These are phyloP conservation scores for Stegodyphus dumicola DNA, from an alignment of 1,140 invertebrate species.

Conservation along the genomic window DNA sequence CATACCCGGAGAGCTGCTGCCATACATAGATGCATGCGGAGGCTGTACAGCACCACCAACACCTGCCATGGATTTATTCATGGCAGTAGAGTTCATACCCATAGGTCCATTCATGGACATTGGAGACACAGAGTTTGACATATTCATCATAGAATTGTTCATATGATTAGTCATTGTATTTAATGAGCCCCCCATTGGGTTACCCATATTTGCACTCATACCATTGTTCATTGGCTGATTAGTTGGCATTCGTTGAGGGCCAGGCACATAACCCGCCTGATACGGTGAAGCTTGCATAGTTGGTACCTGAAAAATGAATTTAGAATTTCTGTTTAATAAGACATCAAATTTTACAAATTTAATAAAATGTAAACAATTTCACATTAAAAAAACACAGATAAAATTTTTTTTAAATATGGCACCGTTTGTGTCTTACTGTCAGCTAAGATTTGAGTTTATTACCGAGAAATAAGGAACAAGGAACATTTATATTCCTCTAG, in stretches of 20 bases:
- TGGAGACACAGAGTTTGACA: conserved; percentile 47
- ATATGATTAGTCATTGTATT: conserved; percentile 62
- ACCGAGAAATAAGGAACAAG: no score
- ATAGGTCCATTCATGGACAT: conserved; percentile 65
- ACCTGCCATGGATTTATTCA: conserved; percentile 63
- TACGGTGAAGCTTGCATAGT: conserved; percentile 67
- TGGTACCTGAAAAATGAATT: conserved; percentile 54
- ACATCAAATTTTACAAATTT: not conserved
- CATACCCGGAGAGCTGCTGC: conserved; percentile 26
- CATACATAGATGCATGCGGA: conserved; percentile 65
- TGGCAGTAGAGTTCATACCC: conserved; percentile 59
- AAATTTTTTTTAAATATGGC: no score
- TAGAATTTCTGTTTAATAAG: no score
- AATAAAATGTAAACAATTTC: no score
- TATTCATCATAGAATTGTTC: conserved; percentile 63
- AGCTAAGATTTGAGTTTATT: no score
- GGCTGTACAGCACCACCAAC: conserved; percentile 66
- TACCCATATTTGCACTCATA: conserved; percentile 58
- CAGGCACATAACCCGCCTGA: conserved; percentile 22
- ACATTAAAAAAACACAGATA: no score
- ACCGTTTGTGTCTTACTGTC: no score
- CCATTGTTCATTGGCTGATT: conserved; percentile 55
- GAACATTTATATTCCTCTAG: no score
- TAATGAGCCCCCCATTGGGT: conserved; percentile 62
- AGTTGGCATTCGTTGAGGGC: conserved; percentile 61